Percentiles rank a stretch among this genome's conserved stretches.
phyloP scores from a whole-genome alignment of 1,140 invertebrate genomes.

The Pemphigus obesinymphae region DNA sequence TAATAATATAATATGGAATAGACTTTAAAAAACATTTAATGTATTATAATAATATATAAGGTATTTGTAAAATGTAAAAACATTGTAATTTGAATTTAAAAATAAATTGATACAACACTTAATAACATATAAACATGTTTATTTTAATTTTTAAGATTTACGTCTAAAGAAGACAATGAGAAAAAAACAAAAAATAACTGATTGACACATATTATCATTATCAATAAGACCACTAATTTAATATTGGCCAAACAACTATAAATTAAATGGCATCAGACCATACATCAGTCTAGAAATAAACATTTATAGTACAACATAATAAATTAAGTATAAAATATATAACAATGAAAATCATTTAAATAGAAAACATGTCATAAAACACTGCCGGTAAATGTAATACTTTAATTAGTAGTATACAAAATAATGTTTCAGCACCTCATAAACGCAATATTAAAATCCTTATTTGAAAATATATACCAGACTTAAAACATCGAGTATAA shows the following conservation, averaged over 20 bases:
- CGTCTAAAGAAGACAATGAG: slow-evolving; percentile 6
- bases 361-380: not conserved
- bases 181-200: not conserved
- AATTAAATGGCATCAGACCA: slow-evolving; percentile 31
- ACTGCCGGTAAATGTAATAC: not conserved
- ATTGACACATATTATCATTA: slow-evolving; percentile 5
- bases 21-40: not conserved
- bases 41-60: not conserved
- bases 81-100: not conserved
- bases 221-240: slow-evolving; percentile 27
- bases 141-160: not conserved
- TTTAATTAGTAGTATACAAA: slow-evolving; percentile 25
- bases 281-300: slow-evolving; percentile 37
- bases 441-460: not conserved
- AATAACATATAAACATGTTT: not conserved
- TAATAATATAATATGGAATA: slow-evolving; percentile 24
- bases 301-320: slow-evolving; percentile 38
- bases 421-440: slow-evolving; percentile 18
- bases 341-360: slow-evolving; percentile 32
- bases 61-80: not conserved
- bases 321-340: slow-evolving; percentile 41
- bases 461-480: not conserved
- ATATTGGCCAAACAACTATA: slow-evolving; percentile 14
- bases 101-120: slow-evolving; percentile 5
- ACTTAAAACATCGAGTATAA: not conserved